Percentiles rank a stretch among this genome's conserved stretches.
phyloP scores from a whole-genome alignment of 2,113 vertebrate genomes.

The Nasalis larvatus region DNA sequence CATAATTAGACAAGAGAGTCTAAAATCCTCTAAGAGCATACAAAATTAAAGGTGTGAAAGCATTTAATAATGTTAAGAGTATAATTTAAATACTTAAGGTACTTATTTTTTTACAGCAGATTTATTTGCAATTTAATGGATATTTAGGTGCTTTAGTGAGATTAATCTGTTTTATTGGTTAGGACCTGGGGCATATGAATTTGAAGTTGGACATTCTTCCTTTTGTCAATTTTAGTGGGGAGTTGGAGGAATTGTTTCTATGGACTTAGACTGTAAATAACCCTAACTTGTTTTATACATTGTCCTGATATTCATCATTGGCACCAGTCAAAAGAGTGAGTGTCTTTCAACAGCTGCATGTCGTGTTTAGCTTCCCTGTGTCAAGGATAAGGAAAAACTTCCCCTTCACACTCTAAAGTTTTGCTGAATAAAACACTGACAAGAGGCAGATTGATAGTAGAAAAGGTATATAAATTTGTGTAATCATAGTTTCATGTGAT shows the following conservation, averaged over 20 bases:
- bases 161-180: not conserved
- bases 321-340: not conserved
- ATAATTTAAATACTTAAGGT: not conserved
- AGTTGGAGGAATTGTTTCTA: not conserved
- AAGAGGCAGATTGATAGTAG: not conserved
- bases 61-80: not conserved
- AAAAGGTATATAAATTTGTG: not conserved
- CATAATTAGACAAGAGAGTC: not conserved
- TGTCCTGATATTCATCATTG: not conserved
- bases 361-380: not conserved
- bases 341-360: not conserved
- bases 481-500: not conserved
- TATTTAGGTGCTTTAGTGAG: not conserved
- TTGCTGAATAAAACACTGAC: not conserved
- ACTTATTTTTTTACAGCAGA: not conserved
- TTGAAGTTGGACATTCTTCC: not conserved
- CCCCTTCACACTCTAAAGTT: not conserved
- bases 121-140: not conserved
- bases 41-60: not conserved
- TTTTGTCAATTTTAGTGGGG: not conserved
- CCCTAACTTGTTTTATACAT: not conserved
- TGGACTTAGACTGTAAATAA: not conserved
- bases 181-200: not conserved
- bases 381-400: not conserved
- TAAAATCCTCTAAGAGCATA: not conserved